A percentile compares a stretch with the other conserved stretches of the same genome.
Evolutionary conservation across 2,113 vertebrate genomes (phyloP).

Genomic region (Casuarius casuarius): DNA sequence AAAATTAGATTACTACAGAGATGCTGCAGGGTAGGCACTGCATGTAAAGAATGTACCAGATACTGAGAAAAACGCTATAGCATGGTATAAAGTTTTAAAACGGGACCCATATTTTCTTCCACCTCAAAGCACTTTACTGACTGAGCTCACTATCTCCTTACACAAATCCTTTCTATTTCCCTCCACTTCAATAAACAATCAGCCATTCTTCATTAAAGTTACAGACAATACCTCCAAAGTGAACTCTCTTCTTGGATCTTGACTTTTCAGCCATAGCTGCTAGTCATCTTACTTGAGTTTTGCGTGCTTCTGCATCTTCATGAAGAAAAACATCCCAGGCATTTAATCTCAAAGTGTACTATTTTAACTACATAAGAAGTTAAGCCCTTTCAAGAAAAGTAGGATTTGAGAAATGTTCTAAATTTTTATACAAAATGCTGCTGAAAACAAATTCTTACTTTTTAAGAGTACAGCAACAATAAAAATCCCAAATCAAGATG

Average conservation of each 20-base stretch:
- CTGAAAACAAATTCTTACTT: background rate
- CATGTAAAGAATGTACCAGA: background rate
- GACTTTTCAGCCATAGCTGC: slow-evolving; percentile 70
- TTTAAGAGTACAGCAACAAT: background rate
- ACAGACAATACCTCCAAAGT: slow-evolving; percentile 70
- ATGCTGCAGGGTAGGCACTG: background rate
- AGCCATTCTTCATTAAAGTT: background rate
- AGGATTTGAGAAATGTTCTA: background rate
- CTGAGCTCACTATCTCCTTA: background rate
- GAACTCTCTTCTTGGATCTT: slow-evolving; percentile 75
- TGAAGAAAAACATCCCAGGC: background rate
- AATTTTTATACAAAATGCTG: background rate
- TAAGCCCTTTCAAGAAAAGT: background rate
- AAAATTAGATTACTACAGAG: background rate
- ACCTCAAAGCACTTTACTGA: background rate
- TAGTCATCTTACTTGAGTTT: slow-evolving; percentile 66
- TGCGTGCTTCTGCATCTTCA: slow-evolving; percentile 12
- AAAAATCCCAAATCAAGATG: background rate
- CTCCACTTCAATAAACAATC: background rate
- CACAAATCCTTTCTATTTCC: background rate
- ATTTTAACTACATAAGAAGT: background rate
- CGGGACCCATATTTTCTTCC: background rate
- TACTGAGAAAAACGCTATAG: background rate
- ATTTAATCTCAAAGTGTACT: slow-evolving; percentile 26
- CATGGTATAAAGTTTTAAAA: background rate